Conservation (phyloP, 2,797 vertebrate genomes). For the Cynodonichthys magdalenae region DNA sequence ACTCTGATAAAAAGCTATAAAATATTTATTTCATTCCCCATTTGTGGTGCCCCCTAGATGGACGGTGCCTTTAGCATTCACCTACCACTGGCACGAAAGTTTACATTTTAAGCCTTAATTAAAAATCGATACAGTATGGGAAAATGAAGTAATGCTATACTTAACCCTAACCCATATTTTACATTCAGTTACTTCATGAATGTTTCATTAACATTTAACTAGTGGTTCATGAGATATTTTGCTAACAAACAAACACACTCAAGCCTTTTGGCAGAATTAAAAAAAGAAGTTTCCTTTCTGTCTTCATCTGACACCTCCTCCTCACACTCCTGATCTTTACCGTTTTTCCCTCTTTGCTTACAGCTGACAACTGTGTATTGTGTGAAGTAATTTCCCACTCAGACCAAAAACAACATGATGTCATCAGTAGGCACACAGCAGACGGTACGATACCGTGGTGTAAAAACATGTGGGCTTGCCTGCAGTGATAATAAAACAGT, state of each 20-base stretch:
- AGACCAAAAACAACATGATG: slow-evolving; percentile 7
- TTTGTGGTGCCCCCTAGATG: too few species aligned
- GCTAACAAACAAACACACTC: not conserved
- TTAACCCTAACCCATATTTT: too few species aligned
- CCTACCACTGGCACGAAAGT: too few species aligned
- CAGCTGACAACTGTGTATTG: slow-evolving; percentile 8
- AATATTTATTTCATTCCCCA: too few species aligned
- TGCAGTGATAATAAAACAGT: slow-evolving; percentile 22
- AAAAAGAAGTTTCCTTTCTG: not conserved
- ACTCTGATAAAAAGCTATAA: too few species aligned
- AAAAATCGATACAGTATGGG: too few species aligned
- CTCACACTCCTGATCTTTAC: slow-evolving; percentile 34
- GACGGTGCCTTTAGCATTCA: too few species aligned
- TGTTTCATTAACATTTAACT: too few species aligned
- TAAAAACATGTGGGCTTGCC: slow-evolving; percentile 37
- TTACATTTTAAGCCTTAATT: too few species aligned
- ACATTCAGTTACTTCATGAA: too few species aligned
- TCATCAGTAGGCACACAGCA: slow-evolving; percentile 9
- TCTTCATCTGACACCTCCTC: slow-evolving; percentile 7
- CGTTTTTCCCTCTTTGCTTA: not conserved
- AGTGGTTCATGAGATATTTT: not conserved
- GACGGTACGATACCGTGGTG: slow-evolving; percentile 18
- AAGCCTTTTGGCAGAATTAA: not conserved
- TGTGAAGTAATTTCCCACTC: slow-evolving; percentile 6
- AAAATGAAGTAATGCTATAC: too few species aligned